Base-by-base conservation (phyloP, 37 sponge, comb jelly and placozoan genomes). In the Tethya wilhelma region DNA sequence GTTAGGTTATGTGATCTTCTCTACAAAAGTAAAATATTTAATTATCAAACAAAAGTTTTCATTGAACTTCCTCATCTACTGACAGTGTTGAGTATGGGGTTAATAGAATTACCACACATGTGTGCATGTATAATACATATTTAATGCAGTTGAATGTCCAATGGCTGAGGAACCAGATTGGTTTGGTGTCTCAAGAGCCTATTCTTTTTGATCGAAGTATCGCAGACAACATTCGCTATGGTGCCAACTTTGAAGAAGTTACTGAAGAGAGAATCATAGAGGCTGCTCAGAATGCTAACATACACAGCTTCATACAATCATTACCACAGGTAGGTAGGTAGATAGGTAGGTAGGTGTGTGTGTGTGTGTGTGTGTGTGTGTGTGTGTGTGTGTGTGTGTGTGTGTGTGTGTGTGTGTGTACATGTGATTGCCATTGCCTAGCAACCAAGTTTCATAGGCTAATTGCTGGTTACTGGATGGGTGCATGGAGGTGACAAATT, bases 111-210 rank as follows among this genome's bases (percentile, higher is more conserved):
- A n/a, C 14, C 26, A 9, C 14, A 3, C 28, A 9, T 58, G 26
- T 58, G 23, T 4, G 59, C 2, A 9, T 58, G 5, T 28, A 58
- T 3, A 36, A 30, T 30, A 65, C 11, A 19, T 65, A 28, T 40
- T 7, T 42, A 4, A 20, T 69, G 25, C 45, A 73, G 38, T 64
- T 93, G 42, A 93, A 93, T 67, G 25, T 93, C 9, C 57, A 71
- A 29, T 90, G 89, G 86, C 89, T 96, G 75, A 73, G 97, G 38
- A 70, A 65, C 29, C 85, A 90, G 80, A 91, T 96, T 66, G 94
- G 94, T 20, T 38, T 96, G 9, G 97, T 96, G 39, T 85, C 79
- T 25, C 97, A 96, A 60, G 97, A 96, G 79, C 97, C 97, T 14
- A 78, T 96, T 9, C 67, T 96, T 55, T 96, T 96, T 79, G 89